Evolutionary conservation across 2,888 invertebrate species (phyloP).

Genomic region (Phytoseiulus persimilis): DNA sequence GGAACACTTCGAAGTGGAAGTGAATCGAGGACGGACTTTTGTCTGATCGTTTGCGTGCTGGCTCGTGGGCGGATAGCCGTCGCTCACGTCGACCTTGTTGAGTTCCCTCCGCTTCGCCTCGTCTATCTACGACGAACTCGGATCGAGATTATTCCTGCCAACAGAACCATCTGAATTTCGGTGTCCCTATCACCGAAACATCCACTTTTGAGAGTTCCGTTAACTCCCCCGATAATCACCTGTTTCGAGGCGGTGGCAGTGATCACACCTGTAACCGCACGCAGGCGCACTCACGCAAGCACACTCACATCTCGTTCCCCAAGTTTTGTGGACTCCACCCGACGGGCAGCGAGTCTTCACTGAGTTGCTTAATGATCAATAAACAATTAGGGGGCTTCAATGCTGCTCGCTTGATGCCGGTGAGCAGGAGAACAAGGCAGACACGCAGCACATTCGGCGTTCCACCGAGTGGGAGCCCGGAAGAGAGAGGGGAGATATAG

Average conservation of each 20-base stretch:
- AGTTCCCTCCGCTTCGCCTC: too few species aligned
- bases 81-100: too few species aligned
- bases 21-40: too few species aligned
- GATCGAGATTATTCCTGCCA: too few species aligned
- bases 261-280: background rate
- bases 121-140: too few species aligned
- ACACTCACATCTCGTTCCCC: background rate
- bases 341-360: background rate
- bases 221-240: background rate
- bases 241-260: background rate
- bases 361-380: slow-evolving; percentile 37
- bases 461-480: background rate
- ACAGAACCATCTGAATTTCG: too few species aligned
- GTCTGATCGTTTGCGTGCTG: too few species aligned
- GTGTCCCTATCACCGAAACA: background rate
- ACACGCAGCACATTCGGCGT: background rate
- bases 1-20: too few species aligned
- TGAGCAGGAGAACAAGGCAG: slow-evolving; percentile 12
- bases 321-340: slow-evolving; percentile 12
- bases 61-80: too few species aligned
- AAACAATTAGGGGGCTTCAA: slow-evolving; percentile 18
- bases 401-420: background rate
- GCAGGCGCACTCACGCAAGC: background rate
- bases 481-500: background rate
- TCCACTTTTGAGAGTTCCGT: background rate